phyloP scores from a whole-genome alignment of 2,797 vertebrate genomes.

The Darevskia nairensis region DNA sequence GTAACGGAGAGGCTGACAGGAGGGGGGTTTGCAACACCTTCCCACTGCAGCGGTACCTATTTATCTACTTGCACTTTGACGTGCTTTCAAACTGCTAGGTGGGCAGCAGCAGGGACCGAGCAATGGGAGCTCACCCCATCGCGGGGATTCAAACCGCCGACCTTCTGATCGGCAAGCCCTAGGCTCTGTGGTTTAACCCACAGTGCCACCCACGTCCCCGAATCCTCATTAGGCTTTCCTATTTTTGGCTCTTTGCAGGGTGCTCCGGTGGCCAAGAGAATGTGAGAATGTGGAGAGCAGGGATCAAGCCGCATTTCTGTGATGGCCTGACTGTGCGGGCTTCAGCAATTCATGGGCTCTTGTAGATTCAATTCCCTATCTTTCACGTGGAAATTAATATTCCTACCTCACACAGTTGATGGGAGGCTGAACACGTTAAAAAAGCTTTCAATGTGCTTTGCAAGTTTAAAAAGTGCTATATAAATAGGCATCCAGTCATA shows the following conservation, averaged over 20 bases:
- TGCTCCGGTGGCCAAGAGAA: not conserved
- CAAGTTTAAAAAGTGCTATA: not conserved
- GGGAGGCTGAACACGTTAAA: not conserved
- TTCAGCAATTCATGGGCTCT: not conserved
- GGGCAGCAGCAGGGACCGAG: too few species aligned
- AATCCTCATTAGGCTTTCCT: not conserved
- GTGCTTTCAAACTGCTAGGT: too few species aligned
- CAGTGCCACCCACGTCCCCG: not conserved
- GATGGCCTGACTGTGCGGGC: not conserved
- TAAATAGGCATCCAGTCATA: not conserved
- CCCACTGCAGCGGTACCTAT: too few species aligned
- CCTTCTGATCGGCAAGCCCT: too few species aligned
- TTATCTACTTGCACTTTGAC: too few species aligned
- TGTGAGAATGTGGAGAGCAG: not conserved
- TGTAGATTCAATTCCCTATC: not conserved
- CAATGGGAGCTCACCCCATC: too few species aligned
- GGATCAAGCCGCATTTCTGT: not conserved
- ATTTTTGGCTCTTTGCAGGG: not conserved
- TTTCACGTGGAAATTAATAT: not conserved
- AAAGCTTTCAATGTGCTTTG: not conserved
- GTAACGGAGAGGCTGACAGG: too few species aligned
- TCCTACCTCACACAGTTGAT: not conserved
- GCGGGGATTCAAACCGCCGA: too few species aligned
- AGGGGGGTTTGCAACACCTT: too few species aligned
- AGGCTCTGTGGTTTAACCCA: too few species aligned